Percentiles rank a stretch among this genome's conserved stretches.
Conservation (phyloP, 2,113 vertebrate species). For the Scytalopus superciliaris region DNA sequence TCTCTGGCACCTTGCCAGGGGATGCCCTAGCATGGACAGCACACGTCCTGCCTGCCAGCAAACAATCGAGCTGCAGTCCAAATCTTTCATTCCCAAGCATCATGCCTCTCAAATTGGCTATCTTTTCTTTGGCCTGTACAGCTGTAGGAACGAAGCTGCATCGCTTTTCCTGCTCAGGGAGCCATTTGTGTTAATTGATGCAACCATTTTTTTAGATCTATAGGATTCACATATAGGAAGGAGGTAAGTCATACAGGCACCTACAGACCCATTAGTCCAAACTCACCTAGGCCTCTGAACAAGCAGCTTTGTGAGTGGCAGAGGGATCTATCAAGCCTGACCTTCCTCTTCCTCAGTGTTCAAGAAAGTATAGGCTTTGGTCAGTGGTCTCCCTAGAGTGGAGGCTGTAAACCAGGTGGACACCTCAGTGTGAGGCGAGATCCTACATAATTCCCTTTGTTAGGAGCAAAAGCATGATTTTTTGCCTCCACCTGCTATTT, state of each 20-base stretch:
- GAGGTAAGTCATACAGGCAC: not conserved
- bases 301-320: not conserved
- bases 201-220: not conserved
- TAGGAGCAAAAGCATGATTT: not conserved
- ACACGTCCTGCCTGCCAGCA: not conserved
- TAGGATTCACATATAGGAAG: not conserved
- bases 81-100: not conserved
- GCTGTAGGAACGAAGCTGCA: not conserved
- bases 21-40: slow-evolving; percentile 2
- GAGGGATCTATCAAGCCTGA: not conserved
- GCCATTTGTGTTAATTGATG: not conserved
- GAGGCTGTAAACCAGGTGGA: not conserved
- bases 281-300: not conserved
- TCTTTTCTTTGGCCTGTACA: not conserved
- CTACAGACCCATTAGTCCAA: not conserved
- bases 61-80: not conserved
- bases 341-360: not conserved
- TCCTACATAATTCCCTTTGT: not conserved
- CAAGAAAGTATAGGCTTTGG: not conserved
- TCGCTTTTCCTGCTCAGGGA: not conserved
- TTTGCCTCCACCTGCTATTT: not conserved
- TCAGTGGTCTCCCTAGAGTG: not conserved
- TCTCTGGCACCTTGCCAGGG: rapidly evolving
- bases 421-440: not conserved
- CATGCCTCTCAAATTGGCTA: not conserved